Conservation (phyloP, 2,888 invertebrate genomes). For the Drosophila suboccidentalis region DNA sequence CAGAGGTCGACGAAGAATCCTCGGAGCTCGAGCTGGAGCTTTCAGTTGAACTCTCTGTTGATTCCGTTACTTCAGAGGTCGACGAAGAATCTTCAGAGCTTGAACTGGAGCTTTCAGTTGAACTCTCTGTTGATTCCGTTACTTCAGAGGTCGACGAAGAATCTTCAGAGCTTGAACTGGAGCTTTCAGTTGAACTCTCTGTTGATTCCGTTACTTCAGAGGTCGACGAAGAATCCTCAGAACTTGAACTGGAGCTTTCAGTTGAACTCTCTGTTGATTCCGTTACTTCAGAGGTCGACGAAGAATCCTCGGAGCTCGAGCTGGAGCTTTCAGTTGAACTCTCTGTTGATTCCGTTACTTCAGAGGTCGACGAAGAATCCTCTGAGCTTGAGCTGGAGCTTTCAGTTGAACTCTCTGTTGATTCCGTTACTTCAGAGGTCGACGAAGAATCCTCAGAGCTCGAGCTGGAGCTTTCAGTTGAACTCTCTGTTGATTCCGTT, state of each 20-base stretch:
- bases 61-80: background rate
- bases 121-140: slow-evolving; percentile 10
- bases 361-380: background rate
- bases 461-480: background rate
- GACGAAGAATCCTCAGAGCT: slow-evolving; percentile 4
- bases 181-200: slow-evolving; percentile 9
- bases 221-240: background rate
- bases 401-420: slow-evolving; percentile 1
- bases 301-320: slow-evolving; percentile 7
- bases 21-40: slow-evolving; percentile 3
- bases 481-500: background rate
- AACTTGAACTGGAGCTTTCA: slow-evolving; percentile 2
- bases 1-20: slow-evolving; percentile 1
- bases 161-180: slow-evolving; percentile 8
- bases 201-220: background rate
- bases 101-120: background rate
- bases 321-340: slow-evolving; percentile 1
- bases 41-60: background rate
- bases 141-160: slow-evolving; percentile 10
- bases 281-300: slow-evolving; percentile 7
- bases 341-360: background rate
- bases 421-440: background rate
- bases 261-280: slow-evolving; percentile 11
- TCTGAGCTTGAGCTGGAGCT: background rate
- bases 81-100: slow-evolving; percentile 17